Evolutionary conservation across 2,888 invertebrate species (phyloP), one percentile per base, ranked within the genome.

Genomic region (Drosophila borborema): DNA sequence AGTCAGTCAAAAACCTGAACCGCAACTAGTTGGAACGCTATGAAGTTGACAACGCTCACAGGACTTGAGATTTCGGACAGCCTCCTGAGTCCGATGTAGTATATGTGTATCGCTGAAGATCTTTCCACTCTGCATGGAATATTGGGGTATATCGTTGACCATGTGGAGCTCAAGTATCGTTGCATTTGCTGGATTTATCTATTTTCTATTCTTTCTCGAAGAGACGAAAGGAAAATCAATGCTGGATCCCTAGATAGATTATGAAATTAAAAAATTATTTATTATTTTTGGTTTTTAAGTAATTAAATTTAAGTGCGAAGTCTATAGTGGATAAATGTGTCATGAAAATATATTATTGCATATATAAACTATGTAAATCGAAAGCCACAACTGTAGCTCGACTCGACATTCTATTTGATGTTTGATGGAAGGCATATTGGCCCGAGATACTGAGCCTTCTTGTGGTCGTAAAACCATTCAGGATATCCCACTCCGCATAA

Each of bases 211-310:
- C 14, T 86, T 73, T 45, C 62, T 92, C 14, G 80, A 83, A 31
- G 92, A 92, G 69, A 92, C 92, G 0, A 92, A 90, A 36, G 90
- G 91, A 14, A 91, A 89, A 76, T 81, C 82, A 3, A 56, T 91
- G 56, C 70, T 85, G 58, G 81, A 73, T 58, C 20, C 67, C 45
- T 45, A 45, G 45, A 20, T 12, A 20, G 20, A 20, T 6, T 45
- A 5, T 20, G 20, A 45, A 4, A 20, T 9, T 43, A 20, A 31
- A 31, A 3, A 1, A 7, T 31, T 12, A 43, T 20, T 45, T 45
- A 41, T 41, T 8, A 40, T 1, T 40, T 16, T 16, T 14, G 14
- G 38, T 12, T 14, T 14, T 8, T 8, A 34, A 34, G 9, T 9
- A 40, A 43, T 3, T 43, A 2, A 18, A 10, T 18, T 10, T 10